Evolutionary conservation across 2,113 vertebrate genomes (phyloP).

Genomic region (Xiphophorus maculatus): DNA sequence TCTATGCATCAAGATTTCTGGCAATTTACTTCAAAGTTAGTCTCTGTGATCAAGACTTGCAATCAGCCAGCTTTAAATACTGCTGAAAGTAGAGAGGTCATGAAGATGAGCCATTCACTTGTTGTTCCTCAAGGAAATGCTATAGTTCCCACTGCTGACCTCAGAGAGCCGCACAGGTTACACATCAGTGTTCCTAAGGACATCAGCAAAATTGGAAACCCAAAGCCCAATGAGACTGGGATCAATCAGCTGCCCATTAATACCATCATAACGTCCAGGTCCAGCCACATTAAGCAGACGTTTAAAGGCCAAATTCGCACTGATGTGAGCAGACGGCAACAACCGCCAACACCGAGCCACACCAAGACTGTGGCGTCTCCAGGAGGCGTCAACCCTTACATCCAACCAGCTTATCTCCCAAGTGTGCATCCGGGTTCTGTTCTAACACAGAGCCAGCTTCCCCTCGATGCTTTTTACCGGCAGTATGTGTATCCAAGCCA

Average conservation of each 20-base stretch:
- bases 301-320: background rate
- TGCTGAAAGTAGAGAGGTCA: background rate
- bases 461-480: background rate
- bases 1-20: fast-evolving
- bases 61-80: background rate
- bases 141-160: background rate
- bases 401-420: background rate
- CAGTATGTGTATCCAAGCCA: background rate
- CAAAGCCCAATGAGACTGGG: background rate
- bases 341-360: background rate
- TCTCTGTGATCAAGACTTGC: background rate
- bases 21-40: fast-evolving
- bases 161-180: background rate
- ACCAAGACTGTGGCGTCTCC: background rate
- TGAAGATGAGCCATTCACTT: background rate
- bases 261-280: background rate
- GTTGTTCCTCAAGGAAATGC: background rate
- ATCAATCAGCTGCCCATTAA: background rate
- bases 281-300: background rate
- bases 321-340: background rate
- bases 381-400: background rate
- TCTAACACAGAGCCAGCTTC: background rate
- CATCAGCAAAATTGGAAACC: background rate
- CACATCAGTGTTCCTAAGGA: background rate
- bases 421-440: background rate